phyloP scores from a whole-genome alignment of 1,140 invertebrate genomes.

The Drosophila nigrodunni region DNA sequence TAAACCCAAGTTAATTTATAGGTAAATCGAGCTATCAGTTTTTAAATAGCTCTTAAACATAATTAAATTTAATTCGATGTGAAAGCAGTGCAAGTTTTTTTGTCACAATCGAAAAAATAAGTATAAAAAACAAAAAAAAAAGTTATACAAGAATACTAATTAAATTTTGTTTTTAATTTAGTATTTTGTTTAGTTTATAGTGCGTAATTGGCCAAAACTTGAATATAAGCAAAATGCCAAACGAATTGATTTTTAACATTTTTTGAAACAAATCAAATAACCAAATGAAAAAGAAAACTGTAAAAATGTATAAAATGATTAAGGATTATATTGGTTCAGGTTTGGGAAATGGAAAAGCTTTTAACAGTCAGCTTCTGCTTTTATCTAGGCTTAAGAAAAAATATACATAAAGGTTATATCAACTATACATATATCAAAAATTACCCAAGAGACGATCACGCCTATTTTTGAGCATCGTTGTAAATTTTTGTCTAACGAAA shows the following conservation, averaged over 20 bases:
- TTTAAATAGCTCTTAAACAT: conserved; percentile 51
- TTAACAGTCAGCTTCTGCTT: conserved; percentile 53
- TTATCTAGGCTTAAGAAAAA: conserved; percentile 59
- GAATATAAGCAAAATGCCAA: conserved; percentile 58
- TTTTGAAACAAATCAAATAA: conserved; percentile 77
- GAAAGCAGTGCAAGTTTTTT: conserved; percentile 84
- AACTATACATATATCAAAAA: conserved; percentile 21
- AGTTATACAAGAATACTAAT: conserved; percentile 12
- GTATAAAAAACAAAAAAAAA: not conserved
- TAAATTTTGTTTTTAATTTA: conserved; percentile 29
- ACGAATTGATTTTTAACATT: conserved; percentile 82
- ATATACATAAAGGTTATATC: conserved; percentile 42
- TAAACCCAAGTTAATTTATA: conserved; percentile 31
- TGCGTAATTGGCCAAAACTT: conserved; percentile 70
- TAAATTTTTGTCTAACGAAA: conserved; percentile 54
- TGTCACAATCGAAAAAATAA: conserved; percentile 60
- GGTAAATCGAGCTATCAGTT: conserved; percentile 15
- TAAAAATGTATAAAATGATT: conserved; percentile 21
- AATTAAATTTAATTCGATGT: conserved; percentile 60
- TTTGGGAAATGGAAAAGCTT: conserved; percentile 44
- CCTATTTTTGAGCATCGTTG: conserved; percentile 83
- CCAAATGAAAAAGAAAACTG: conserved; percentile 34
- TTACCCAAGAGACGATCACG: conserved; percentile 65
- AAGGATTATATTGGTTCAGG: conserved; percentile 19
- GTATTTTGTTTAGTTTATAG: conserved; percentile 82